Evolutionary conservation across 2,113 vertebrate genomes (phyloP).

Genomic region (Himantopus leucocephalus): DNA sequence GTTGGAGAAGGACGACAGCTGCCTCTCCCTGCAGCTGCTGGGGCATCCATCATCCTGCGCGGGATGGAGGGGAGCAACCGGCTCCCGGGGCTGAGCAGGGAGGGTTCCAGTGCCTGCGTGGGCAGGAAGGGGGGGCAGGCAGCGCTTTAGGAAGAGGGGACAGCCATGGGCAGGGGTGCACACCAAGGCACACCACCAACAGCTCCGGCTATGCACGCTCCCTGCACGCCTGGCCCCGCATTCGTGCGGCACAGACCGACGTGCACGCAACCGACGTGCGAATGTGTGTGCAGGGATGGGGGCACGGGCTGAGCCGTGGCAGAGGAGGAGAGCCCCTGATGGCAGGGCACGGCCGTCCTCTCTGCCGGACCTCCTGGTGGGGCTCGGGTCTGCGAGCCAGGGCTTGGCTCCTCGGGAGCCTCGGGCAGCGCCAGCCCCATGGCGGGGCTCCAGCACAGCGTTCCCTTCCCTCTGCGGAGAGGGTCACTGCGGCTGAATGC

Average conservation of each 20-base stretch:
- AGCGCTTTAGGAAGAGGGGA: background rate
- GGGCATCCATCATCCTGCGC: background rate
- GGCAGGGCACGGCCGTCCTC: background rate
- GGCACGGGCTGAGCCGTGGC: background rate
- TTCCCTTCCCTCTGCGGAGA: rapidly evolving
- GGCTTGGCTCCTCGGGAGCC: background rate
- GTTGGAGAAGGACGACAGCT: background rate
- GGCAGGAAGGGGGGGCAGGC: background rate
- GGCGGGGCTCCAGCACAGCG: background rate
- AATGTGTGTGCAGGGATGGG: background rate
- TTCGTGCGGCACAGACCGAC: rapidly evolving
- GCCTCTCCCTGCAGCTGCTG: slow-evolving; percentile 34
- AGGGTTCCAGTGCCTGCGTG: no score
- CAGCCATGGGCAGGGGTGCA: background rate
- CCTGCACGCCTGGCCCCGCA: rapidly evolving
- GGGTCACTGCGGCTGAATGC: background rate
- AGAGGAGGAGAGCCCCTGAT: no score
- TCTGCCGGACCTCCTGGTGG: background rate
- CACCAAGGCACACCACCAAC: rapidly evolving
- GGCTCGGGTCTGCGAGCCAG: background rate
- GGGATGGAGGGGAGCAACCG: background rate
- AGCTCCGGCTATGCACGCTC: background rate
- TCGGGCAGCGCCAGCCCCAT: background rate
- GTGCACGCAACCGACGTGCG: rapidly evolving
- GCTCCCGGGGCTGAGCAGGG: background rate